Evolutionary conservation across 2,797 vertebrate genomes (phyloP), one percentile per base, ranked within the genome.

Genomic region (Aldrovandia affinis): DNA sequence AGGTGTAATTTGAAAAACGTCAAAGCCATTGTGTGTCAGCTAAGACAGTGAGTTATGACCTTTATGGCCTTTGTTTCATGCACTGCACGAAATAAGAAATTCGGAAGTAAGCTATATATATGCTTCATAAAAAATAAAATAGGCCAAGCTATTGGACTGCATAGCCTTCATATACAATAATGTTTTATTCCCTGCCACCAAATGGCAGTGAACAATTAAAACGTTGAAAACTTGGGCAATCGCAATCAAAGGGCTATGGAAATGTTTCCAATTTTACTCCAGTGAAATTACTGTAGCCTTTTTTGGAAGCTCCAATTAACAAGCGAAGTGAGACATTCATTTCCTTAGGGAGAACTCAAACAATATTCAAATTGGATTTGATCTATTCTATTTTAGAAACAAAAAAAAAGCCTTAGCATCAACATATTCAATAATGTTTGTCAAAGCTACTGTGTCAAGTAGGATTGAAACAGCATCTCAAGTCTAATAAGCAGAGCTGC

Each of bases 281-380:
- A 22, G 15, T 47, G 25, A 25, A 44, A n/a, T 77, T 6, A n/a
- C 47, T 63, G 39, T 75, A 25, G 70, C 70, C 70, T 44, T 75
- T 75, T 77, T 10, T 25, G 36, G 73, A 47, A 44, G 22, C n/a
- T 77, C 73, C 73, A 77, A 47, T 77, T 77, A 77, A 77, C 73
- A 77, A 77, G 42, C n/a, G 73, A 77, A 47, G 39, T 44, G 73
- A 77, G 39, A 77, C 42, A 25, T 9, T 77, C 42, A 20, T n/a
- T 44, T 47, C 73, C 73, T 47, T 10, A 1, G 68, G 68, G 73
- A 77, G 73, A 77, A 42, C 42, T 44, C 42, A 44, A 42, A 44
- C 36, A 39, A n/a, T 77, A 44, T 77, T 77, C 73, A 47, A 47
- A 77, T 47, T 77, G 73, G 73, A 77, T n/a, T 77, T n/a, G 39